A percentile compares a stretch with the other conserved stretches of the same genome.
phyloP scores from a whole-genome alignment of 1,140 invertebrate genomes.

The Trichogramma pretiosum region DNA sequence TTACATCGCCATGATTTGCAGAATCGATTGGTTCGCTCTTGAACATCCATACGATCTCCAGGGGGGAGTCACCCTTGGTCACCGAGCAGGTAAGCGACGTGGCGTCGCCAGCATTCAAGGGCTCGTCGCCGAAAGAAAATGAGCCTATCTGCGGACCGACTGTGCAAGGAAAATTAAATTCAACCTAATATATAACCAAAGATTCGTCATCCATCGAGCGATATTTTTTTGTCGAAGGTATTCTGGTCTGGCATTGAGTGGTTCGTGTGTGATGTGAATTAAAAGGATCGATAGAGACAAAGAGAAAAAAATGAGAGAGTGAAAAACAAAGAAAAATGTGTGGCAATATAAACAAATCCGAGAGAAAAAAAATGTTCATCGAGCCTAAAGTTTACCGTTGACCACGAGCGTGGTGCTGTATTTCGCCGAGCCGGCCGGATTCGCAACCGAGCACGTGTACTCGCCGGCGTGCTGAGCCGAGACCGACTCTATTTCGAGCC shows the following conservation, averaged over 20 bases:
- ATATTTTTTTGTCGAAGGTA: too few relatives aligned
- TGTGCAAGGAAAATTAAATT: too few relatives aligned
- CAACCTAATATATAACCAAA: too few relatives aligned
- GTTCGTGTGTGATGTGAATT: too few relatives aligned
- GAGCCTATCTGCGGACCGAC: conserved; percentile 45
- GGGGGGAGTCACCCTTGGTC: conserved; percentile 48
- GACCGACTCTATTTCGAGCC: conserved; percentile 50
- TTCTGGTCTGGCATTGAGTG: too few relatives aligned
- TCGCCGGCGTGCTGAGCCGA: conserved; percentile 52
- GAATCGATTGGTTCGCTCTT: conserved; percentile 43
- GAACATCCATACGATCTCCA: conserved; percentile 42
- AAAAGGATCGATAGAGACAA: too few relatives aligned
- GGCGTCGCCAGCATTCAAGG: conserved; percentile 47
- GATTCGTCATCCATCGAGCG: too few relatives aligned
- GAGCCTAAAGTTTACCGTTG: conserved; percentile 17
- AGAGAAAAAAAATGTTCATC: too few relatives aligned
- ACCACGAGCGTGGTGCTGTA: conserved; percentile 45
- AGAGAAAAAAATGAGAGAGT: too few relatives aligned
- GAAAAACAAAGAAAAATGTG: too few relatives aligned
- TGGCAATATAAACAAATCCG: too few relatives aligned
- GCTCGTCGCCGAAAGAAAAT: conserved; percentile 46
- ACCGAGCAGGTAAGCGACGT: conserved; percentile 44
- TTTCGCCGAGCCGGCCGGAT: conserved; percentile 56
- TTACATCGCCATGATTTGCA: conserved; percentile 33
- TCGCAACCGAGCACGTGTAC: conserved; percentile 64